phyloP scores from a whole-genome alignment of 1,140 invertebrate species.

The Drosophila santomea region DNA sequence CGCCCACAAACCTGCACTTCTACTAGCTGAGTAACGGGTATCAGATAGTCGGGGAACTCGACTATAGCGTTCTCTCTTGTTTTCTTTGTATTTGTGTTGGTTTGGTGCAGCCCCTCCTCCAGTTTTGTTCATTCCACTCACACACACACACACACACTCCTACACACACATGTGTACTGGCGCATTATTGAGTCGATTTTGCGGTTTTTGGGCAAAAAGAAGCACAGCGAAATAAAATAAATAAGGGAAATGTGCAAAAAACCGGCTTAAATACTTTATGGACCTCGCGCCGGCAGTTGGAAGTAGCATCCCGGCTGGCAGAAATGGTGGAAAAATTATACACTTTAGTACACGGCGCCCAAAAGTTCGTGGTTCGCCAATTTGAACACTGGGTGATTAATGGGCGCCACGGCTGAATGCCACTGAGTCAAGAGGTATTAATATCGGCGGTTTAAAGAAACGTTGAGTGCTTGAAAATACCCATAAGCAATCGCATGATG shows the following conservation, averaged over 20 bases:
- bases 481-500: no score
- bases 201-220: constrained; percentile 69
- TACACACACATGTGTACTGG: constrained; percentile 36
- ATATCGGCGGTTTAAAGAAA: background rate
- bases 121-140: background rate
- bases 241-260: constrained; percentile 31
- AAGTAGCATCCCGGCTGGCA: constrained; percentile 5
- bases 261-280: constrained; percentile 57
- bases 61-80: no score
- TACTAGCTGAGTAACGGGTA: no score
- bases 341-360: constrained; percentile 30
- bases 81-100: constrained; percentile 21
- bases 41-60: no score
- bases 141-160: background rate
- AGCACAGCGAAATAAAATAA: constrained; percentile 48
- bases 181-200: constrained; percentile 76
- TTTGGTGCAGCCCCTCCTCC: no score
- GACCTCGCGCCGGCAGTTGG: constrained; percentile 4
- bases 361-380: constrained; percentile 38
- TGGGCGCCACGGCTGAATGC: constrained; percentile 21
- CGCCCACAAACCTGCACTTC: no score
- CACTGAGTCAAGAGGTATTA: constrained; percentile 13
- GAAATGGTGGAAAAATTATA: constrained; percentile 23
- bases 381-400: constrained; percentile 28
- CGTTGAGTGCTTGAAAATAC: no score